phyloP scores from a whole-genome alignment of 2,113 vertebrate species.

The Oreochromis aureus region DNA sequence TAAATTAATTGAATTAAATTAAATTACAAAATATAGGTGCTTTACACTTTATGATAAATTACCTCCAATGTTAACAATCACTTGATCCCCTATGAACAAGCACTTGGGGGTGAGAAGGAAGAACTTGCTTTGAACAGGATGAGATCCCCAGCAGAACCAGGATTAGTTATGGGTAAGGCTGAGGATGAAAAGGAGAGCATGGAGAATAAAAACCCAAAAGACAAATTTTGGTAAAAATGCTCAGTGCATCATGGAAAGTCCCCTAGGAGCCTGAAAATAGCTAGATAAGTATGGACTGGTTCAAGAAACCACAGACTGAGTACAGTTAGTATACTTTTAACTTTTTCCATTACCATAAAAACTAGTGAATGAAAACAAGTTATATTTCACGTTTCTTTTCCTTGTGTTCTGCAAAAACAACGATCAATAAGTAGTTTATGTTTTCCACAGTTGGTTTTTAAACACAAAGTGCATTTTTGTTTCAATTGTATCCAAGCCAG shows the following conservation, averaged over 20 bases:
- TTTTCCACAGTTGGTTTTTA: not conserved
- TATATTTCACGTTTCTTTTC: not conserved
- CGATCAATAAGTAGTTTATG: not conserved
- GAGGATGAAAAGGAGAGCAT: not conserved
- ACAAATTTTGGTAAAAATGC: not conserved
- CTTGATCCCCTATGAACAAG: not conserved
- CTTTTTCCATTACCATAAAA: not conserved
- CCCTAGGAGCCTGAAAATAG: not conserved
- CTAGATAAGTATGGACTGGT: not conserved
- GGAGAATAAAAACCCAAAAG: not conserved
- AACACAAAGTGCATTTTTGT: not conserved
- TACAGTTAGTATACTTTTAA: not conserved
- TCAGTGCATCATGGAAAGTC: not conserved
- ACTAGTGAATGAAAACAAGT: not conserved
- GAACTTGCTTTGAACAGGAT: not conserved
- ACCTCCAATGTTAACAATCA: not conserved
- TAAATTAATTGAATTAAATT: not conserved
- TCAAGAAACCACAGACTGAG: not conserved
- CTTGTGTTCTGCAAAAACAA: not conserved
- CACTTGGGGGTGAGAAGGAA: not conserved
- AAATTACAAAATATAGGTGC: accelerated
- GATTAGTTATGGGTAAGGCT: not conserved
- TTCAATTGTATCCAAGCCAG: not conserved
- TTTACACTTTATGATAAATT: not conserved
- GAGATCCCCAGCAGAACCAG: not conserved